Evolutionary conservation across 2,888 invertebrate species (phyloP), one percentile per base, ranked within the genome.

Genomic region (Agapostemon virescens): DNA sequence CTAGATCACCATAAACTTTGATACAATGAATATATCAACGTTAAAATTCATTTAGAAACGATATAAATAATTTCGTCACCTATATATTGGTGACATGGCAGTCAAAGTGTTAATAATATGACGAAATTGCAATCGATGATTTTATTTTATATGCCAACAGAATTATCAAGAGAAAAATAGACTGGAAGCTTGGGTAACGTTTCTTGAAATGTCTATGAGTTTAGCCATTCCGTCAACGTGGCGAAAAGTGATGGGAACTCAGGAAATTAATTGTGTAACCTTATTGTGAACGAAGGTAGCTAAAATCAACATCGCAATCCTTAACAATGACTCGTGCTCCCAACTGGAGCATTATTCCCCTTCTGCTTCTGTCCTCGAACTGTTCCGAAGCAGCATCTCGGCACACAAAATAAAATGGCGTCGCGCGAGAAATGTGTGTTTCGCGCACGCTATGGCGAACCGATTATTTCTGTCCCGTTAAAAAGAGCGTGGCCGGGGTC

Each of bases 391-490:
- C 73, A 73, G 75, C 66, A 61, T 20, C 61, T 30, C n/a, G 11
- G 58, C 76, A 74, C n/a, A 52, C 45, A 69, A 74, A 74, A 78
- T 42, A 68, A 70, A 15, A 30, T 61, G 72, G 26, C 49, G 66
- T 17, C 26, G 72, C 63, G 11, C 67, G 71, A 38, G 70, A 38
- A 70, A 75, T 66, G 71, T 61, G n/a, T 81, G 73, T 69, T 26
- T 6, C 55, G 15, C 66, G 40, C 73, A 33, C 58, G 68, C 58
- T 67, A 63, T 68, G 69, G 52, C 71, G 72, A 72, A 81, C 70
- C 20, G 86, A 82, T 82, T 86, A 86, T 86, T 86, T 86, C 77
- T 76, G 87, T 81, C 68, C 69, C n/a, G 71, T 64, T 70, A 84
- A 86, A 86, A 87, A 68, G 84, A 82, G 55, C 76, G 45, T 52